Percentiles rank a stretch among this genome's conserved stretches.
phyloP scores from a whole-genome alignment of 1,140 invertebrate species.

The Saccostrea echinata region DNA sequence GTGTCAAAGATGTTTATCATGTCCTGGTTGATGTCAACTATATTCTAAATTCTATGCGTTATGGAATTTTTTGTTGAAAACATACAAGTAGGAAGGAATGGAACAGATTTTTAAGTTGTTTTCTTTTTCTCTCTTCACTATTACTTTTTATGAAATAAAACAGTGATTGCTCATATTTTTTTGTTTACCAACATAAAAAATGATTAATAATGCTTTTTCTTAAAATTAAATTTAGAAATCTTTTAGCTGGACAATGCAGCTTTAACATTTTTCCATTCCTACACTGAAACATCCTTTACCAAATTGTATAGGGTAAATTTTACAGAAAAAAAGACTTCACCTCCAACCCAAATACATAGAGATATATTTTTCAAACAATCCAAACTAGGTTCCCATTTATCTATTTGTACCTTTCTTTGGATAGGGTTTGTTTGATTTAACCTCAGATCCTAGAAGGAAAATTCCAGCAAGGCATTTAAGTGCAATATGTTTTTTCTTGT shows the following conservation, averaged over 20 bases:
- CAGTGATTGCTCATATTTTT: too few relatives aligned
- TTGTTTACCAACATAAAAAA: neutral
- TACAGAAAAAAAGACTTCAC: neutral
- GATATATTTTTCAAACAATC: neutral
- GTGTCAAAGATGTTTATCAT: neutral
- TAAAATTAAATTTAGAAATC: neutral
- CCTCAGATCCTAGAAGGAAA: conserved; percentile 8
- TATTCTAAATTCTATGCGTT: neutral
- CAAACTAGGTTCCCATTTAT: neutral
- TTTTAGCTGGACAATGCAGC: neutral
- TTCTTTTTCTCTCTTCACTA: too few relatives aligned
- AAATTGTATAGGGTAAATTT: neutral
- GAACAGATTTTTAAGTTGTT: neutral
- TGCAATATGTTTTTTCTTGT: neutral
- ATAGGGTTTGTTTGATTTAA: conserved; percentile 17
- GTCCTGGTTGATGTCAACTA: neutral
- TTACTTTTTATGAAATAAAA: too few relatives aligned
- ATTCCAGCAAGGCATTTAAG: neutral
- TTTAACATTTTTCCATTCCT: conserved; percentile 2
- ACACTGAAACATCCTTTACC: neutral
- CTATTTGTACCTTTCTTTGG: conserved; percentile 25
- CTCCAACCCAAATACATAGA: neutral
- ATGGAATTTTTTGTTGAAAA: neutral
- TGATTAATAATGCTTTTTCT: neutral
- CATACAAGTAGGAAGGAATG: neutral